phyloP scores from a whole-genome alignment of 37 sponge, comb jelly and placozoan genomes.

The Ianthella basta region DNA sequence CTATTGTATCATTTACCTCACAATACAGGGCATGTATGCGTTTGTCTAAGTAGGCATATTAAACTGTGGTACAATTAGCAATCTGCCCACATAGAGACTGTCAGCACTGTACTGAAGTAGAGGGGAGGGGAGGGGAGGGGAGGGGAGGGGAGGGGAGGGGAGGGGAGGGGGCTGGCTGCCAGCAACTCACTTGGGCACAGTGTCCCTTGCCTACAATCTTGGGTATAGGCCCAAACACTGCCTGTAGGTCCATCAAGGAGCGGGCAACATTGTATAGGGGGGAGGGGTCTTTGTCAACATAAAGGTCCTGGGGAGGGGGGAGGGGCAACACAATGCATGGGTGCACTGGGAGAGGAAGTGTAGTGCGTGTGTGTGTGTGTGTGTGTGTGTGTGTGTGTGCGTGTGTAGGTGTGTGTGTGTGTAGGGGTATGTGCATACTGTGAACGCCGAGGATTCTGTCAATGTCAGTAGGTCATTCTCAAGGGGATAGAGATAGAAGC shows the following conservation, averaged over 20 bases:
- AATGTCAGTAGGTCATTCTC: constrained; percentile 91
- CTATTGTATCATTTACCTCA: no score
- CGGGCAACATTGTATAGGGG: constrained; percentile 70
- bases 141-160: no score
- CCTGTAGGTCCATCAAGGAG: constrained; percentile 83
- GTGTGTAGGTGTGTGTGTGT: neutral
- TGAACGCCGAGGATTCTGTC: constrained; percentile 69
- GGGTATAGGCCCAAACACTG: constrained; percentile 92
- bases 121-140: no score
- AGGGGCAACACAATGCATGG: neutral
- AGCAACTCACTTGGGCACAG: constrained; percentile 64
- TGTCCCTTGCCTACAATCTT: constrained; percentile 83
- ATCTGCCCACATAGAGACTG: no score
- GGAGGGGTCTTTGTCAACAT: constrained; percentile 56
- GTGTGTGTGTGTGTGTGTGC: neutral
- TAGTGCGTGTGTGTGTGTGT: neutral
- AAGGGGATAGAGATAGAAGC: constrained; percentile 84
- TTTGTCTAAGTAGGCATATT: no score
- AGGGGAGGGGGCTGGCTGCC: no score
- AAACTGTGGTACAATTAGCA: no score
- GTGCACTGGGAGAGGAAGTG: neutral
- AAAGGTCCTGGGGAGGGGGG: constrained; percentile 63
- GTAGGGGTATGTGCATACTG: no score
- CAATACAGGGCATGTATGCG: no score
- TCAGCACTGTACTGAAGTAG: no score